phyloP scores from a whole-genome alignment of 1,140 invertebrate genomes.

The Lutraria rhynchaena region DNA sequence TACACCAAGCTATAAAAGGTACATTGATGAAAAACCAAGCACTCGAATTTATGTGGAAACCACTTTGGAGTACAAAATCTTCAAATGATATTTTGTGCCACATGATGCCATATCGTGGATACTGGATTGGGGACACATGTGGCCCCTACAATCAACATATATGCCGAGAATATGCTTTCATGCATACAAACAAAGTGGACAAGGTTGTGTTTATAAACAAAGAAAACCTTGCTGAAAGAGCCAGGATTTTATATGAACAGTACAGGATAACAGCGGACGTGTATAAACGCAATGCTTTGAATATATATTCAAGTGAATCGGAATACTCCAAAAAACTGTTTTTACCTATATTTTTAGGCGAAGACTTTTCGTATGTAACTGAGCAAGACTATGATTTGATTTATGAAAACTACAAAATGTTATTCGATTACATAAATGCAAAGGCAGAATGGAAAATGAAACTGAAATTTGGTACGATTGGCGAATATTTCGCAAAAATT shows the following conservation, averaged over 20 bases:
- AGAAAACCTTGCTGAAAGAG: conserved; percentile 33
- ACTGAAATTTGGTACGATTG: conserved; percentile 93
- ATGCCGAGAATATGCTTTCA: conserved; percentile 99
- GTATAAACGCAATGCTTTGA: conserved; percentile 85
- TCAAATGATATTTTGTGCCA: conserved; percentile 87
- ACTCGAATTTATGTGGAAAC: conserved; percentile 95
- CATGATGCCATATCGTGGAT: conserved; percentile 98
- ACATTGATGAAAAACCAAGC: conserved; percentile 89
- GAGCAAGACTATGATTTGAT: conserved; percentile 95
- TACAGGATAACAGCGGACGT: conserved; percentile 81
- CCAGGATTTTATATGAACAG: conserved; percentile 55
- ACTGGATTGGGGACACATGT: conserved; percentile 95
- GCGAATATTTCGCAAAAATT: conserved; percentile 93
- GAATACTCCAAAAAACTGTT: conserved; percentile 92
- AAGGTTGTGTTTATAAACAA: conserved; percentile 72
- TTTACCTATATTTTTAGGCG: conserved; percentile 93
- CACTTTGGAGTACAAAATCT: conserved; percentile 88
- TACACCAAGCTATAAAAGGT: conserved; percentile 97
- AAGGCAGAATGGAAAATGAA: conserved; percentile 89
- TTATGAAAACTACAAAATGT: conserved; percentile 85
- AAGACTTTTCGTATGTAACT: conserved; percentile 96
- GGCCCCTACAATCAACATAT: conserved; percentile 84
- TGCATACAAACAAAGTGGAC: conserved; percentile 87
- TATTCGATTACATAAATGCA: conserved; percentile 96
- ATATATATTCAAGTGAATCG: conserved; percentile 85